Evolutionary conservation across 1,140 invertebrate species (phyloP), one percentile per base, ranked within the genome.

Genomic region (Leptinotarsa undecemlineata): DNA sequence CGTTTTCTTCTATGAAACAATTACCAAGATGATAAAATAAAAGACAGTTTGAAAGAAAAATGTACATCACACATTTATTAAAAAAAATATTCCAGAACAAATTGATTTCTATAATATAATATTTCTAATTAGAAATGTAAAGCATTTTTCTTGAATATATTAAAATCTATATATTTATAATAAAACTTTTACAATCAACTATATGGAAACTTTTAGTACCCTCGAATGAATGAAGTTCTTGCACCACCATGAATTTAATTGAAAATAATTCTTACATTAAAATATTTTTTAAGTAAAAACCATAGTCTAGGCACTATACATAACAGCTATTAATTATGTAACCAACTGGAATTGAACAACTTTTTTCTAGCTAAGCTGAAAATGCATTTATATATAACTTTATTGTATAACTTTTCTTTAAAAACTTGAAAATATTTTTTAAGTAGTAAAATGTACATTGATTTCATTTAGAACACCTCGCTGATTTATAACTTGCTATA

Each of bases 71-170:
- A 80, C 71, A 75, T 79, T 79, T 77, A 77, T 77, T 79, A 77
- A 69, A 64, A 42, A 76, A 71, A 77, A 71, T 77, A 62, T 74
- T 71, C 73, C 66, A 75, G 71, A 78, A 78, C 75, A 74, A 78
- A 78, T 76, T 75, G 67, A 78, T 72, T 78, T 79, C 23, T 70
- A 72, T 20, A 70, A 74, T 71, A 71, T 68, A 78, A 77, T 79
- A 77, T 76, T 74, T 78, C 74, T 73, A 75, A 69, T 72, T 57
- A 19, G 15, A 57, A 57, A 57, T 57, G 74, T 78, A 77, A 81
- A 74, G 73, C 74, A 78, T 78, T 78, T 74, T 75, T 79, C 69
- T 72, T 81, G 80, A 80, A 81, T 80, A 80, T 80, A 81, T 81
- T 80, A 80, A 79, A 80, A 81, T 80, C 78, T 80, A 80, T 80